phyloP scores from a whole-genome alignment of 2,113 vertebrate genomes.

The Antigone vipio region DNA sequence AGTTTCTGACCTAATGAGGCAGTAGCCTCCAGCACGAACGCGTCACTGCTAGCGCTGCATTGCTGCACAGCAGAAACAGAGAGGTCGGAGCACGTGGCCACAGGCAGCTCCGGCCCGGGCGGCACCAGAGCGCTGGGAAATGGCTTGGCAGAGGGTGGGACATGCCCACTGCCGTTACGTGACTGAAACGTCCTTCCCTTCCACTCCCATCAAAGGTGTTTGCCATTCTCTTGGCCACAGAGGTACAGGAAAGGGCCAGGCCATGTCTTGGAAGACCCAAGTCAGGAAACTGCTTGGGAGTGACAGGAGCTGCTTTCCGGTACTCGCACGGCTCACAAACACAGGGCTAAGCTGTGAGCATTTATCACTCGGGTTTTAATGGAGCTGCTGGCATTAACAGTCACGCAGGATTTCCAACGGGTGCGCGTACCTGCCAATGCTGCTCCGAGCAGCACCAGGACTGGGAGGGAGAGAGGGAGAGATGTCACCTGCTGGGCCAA shows the following conservation, averaged over 20 bases:
- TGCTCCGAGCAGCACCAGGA: not conserved
- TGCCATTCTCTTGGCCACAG: not conserved
- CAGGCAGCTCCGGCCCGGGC: not conserved
- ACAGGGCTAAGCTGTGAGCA: accelerated
- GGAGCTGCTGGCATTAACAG: not conserved
- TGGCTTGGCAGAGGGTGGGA: not conserved
- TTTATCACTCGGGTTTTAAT: accelerated
- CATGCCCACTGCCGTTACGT: accelerated
- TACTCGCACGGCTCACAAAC: not conserved
- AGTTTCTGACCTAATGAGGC: not conserved
- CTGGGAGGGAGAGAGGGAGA: too few species aligned
- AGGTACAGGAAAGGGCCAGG: not conserved
- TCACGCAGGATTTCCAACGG: accelerated
- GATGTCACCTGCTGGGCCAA: not conserved
- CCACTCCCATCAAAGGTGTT: not conserved
- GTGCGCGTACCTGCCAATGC: accelerated
- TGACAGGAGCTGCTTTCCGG: not conserved
- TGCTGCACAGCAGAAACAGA: accelerated
- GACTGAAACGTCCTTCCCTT: not conserved
- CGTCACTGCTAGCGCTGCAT: accelerated
- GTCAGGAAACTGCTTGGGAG: not conserved
- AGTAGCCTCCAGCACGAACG: accelerated
- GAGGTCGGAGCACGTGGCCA: accelerated
- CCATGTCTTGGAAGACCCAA: accelerated
- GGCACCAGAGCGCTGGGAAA: not conserved